Conservation (phyloP, 2,113 vertebrate species). For the Bos javanicus region DNA sequence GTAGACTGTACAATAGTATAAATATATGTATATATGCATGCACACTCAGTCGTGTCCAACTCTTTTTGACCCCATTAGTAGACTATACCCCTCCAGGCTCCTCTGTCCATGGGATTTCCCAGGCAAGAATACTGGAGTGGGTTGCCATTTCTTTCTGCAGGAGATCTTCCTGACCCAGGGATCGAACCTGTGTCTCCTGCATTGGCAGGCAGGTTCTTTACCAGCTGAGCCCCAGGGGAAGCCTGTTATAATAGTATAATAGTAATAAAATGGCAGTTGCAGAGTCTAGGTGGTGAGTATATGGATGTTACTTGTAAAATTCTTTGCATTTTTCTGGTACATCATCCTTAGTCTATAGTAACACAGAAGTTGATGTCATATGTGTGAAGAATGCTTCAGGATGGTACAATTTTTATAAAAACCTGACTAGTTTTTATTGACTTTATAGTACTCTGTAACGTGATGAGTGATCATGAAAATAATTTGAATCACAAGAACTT, state of each 20-base stretch:
- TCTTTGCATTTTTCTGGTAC: neutral
- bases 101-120: neutral
- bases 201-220: neutral
- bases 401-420: neutral
- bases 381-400: neutral
- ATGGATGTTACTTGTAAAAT: neutral
- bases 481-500: neutral
- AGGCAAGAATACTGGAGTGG: neutral
- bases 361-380: neutral
- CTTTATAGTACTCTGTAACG: neutral
- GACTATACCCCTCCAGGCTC: neutral
- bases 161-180: neutral
- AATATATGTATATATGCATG: neutral
- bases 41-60: neutral
- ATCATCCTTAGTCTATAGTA: neutral
- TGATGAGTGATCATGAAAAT: neutral
- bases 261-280: neutral
- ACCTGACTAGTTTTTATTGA: neutral
- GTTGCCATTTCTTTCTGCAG: neutral
- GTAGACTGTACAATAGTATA: neutral
- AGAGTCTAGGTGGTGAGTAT: neutral
- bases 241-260: neutral
- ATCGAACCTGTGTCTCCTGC: accelerated
- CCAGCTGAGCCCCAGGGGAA: neutral
- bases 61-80: neutral